phyloP scores from a whole-genome alignment of 2,888 invertebrate genomes.

The Megalurothrips usitatus region DNA sequence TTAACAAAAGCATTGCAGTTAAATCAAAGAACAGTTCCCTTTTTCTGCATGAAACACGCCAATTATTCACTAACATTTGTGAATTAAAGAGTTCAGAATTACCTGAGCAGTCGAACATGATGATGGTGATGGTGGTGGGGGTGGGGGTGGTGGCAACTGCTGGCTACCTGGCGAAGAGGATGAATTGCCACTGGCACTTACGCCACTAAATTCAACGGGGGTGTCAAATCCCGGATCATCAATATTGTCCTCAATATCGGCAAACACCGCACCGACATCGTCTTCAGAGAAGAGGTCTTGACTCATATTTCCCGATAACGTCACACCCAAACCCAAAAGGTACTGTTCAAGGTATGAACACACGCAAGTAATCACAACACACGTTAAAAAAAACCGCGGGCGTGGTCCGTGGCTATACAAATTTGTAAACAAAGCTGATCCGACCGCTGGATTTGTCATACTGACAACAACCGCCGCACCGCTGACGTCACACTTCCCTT shows the following conservation, averaged over 20 bases:
- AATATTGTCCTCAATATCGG: not conserved
- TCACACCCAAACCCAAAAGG: not conserved
- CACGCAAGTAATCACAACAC: not conserved
- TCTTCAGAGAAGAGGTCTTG: not conserved
- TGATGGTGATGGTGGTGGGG: not conserved
- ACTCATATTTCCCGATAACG: not conserved
- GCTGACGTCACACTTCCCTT: too few species aligned
- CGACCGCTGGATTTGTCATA: not conserved
- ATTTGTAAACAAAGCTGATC: not conserved
- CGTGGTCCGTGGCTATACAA: not conserved
- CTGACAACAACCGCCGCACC: not conserved
- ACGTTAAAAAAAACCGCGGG: too few species aligned
- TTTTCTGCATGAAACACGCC: not conserved
- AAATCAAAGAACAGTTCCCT: not conserved
- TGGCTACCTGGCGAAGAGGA: not conserved
- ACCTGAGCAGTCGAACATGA: not conserved
- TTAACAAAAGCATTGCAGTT: not conserved
- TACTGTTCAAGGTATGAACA: not conserved
- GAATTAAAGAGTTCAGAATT: not conserved
- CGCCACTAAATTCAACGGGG: not conserved
- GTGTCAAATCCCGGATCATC: not conserved
- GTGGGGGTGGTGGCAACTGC: not conserved
- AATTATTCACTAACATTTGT: too few species aligned
- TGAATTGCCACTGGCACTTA: not conserved
- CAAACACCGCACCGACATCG: too few species aligned